Evolutionary conservation across 2,888 invertebrate species (phyloP), one percentile per base, ranked within the genome.

Genomic region (Lysandra bellargus): DNA sequence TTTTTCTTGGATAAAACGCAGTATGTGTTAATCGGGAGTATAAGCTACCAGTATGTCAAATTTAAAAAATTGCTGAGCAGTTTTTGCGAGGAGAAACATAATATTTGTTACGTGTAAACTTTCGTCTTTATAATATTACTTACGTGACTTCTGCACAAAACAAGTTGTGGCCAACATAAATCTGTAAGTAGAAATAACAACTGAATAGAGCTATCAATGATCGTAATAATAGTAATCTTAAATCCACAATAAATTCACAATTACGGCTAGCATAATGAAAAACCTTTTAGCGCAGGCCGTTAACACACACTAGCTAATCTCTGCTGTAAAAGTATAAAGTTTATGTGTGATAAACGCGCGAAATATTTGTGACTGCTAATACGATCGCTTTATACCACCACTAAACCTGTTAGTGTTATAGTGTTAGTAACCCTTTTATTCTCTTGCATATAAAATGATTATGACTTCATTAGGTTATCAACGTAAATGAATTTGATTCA

Each of bases 311-410:
- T 5, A 76, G 23, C 57, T 57, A 76, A 76, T 76, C 57, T 53
- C 6, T 9, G 57, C 76, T 33, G 57, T 76, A 84, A 84, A 83
- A 83, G 83, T 84, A 85, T 87, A 89, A 88, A 88, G 84, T 88
- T 86, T 87, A 87, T 85, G 83, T 80, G 81, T 84, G 85, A 88
- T 90, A 90, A 90, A 89, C 88, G 80, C 82, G 82, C 79, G 82
- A 85, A 84, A 86, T 84, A 83, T 82, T 82, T 81, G 82, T 81
- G 80, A 69, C 33, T 73, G 23, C 74, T 23, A 74, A 74, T 23
- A 44, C 74, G 40, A 49, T 75, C 12, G 44, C 69, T 69, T 75
- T 23, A 75, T 14, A 44, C 49, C 75, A 4, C 6, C 33, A 69
- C 1, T 69, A 69, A 69, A 64, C n/a, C 64, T 14, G 69, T 37